Base-by-base conservation (phyloP, 2,888 invertebrate genomes). In the Iselma pallidipennis region DNA sequence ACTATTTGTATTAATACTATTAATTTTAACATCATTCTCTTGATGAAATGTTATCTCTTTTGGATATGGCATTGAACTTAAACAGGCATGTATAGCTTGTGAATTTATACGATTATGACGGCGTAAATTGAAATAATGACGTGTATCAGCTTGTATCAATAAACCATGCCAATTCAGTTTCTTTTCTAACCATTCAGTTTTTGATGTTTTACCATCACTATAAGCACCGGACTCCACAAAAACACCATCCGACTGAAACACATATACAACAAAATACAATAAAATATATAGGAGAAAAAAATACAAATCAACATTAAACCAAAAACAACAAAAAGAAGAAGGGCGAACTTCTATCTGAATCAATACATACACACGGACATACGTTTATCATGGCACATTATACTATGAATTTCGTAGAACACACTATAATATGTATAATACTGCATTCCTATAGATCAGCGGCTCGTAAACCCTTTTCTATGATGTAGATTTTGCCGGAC, bases 91-190 rank as follows among this genome's bases (percentile, higher is more conserved):
- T 67, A 91, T 85, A 72, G 83, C 88, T 74, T 88, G 85, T 42
- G 88, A 85, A 68, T 84, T 85, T 55, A 85, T 83, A 66, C 86
- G 83, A 70, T 79, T 86, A 70, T 87, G 86, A 58, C 84, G 81
- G 19, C 88, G 81, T 71, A 91, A 80, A 63, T 85, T 85, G 61
- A 91, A 88, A 83, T 87, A 94, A 82, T 90, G 90, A n/a, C 87
- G 80, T 0, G 92, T 89, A 70, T 92, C 91, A 0, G 92, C 91
- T 67, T 94, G 88, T 54, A 91, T 87, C 53, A 90, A 84, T 19
- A 93, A 83, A 1, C 94, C 94, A 71, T 84, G 84, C 94, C 94
- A 94, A 63, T 84, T 85, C 19, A 90, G 84, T 57, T 86, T 86
- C 49, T 85, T 82, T 78, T 92, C 90, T 68, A 94, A 81, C 87